Evolutionary conservation across 2,888 invertebrate species (phyloP).

Genomic region (Anoplius nigerrimus): DNA sequence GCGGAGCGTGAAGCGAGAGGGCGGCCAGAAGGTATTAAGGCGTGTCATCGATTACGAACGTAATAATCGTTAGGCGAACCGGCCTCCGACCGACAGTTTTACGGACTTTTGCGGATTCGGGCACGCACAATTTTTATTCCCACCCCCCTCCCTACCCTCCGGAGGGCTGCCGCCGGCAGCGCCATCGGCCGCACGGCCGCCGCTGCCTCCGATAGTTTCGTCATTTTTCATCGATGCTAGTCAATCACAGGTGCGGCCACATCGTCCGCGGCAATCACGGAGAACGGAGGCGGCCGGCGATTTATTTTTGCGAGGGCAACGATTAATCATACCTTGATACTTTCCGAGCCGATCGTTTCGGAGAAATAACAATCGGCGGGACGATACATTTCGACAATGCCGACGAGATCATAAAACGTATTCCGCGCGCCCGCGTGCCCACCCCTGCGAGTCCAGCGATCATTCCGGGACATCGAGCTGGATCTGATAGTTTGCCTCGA

Average conservation of each 20-base stretch:
- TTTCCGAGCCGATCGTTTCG: not conserved
- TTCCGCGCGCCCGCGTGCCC: too few relatives aligned
- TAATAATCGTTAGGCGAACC: conserved; percentile 5
- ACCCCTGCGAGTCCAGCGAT: too few relatives aligned
- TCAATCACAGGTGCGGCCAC: conserved; percentile 34
- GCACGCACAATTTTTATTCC: conserved; percentile 18
- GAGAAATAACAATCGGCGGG: too few relatives aligned
- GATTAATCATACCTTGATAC: conserved; percentile 20
- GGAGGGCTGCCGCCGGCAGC: not conserved
- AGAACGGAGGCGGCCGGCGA: conserved; percentile 12
- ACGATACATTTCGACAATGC: too few relatives aligned
- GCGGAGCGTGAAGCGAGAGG: not conserved
- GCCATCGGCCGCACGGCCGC: not conserved
- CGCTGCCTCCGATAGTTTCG: not conserved
- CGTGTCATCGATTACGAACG: conserved; percentile 1
- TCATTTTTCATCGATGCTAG: conserved; percentile 33
- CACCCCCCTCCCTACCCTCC: not conserved
- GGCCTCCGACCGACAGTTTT: not conserved
- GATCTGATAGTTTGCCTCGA: too few relatives aligned
- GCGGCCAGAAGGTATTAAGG: not conserved
- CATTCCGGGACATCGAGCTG: too few relatives aligned
- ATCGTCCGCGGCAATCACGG: conserved; percentile 15
- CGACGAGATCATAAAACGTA: too few relatives aligned
- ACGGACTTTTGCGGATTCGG: not conserved
- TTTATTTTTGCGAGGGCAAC: conserved; percentile 15